These are phyloP conservation scores for Brachyopa scutellaris DNA, from an alignment of 2,888 invertebrate species.

Conservation along the genomic window DNA sequence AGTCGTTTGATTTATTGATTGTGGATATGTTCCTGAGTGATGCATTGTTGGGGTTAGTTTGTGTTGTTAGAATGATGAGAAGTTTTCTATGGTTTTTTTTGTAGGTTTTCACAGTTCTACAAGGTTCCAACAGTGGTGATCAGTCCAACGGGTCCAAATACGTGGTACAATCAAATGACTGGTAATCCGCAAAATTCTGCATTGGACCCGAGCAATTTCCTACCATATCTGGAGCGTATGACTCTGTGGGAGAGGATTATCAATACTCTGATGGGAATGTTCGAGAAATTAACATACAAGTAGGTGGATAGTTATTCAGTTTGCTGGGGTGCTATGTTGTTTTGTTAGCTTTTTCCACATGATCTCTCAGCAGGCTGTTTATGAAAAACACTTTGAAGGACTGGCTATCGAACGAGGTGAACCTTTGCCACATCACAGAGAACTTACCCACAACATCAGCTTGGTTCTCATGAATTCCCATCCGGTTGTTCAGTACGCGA, in stretches of 20 bases:
- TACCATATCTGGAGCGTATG: slow-evolving; percentile 82
- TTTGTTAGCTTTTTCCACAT: slow-evolving; percentile 79
- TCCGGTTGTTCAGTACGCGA: slow-evolving; percentile 79
- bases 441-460: slow-evolving; percentile 79
- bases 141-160: slow-evolving; percentile 82
- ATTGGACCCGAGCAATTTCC: slow-evolving; percentile 81
- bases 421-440: slow-evolving; percentile 79
- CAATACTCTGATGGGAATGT: slow-evolving; percentile 81
- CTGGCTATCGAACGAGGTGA: slow-evolving; percentile 73
- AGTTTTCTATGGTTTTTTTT: too few species aligned
- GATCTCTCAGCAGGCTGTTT: slow-evolving; percentile 80
- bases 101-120: slow-evolving; percentile 80
- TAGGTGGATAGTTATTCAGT: slow-evolving; percentile 54
- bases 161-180: slow-evolving; percentile 82
- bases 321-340: neutral
- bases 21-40: slow-evolving; percentile 83
- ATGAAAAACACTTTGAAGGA: slow-evolving; percentile 78
- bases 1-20: slow-evolving; percentile 79
- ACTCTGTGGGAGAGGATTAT: slow-evolving; percentile 80
- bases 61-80: neutral
- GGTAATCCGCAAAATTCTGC: slow-evolving; percentile 83
- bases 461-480: slow-evolving; percentile 81
- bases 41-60: slow-evolving; percentile 80
- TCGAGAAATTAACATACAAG: slow-evolving; percentile 80
- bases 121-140: slow-evolving; percentile 79